A percentile compares a stretch with the other conserved stretches of the same genome.
Evolutionary conservation across 64 coral and sea anemone genomes (phyloP).

Genomic region (Actinia tenebrosa): DNA sequence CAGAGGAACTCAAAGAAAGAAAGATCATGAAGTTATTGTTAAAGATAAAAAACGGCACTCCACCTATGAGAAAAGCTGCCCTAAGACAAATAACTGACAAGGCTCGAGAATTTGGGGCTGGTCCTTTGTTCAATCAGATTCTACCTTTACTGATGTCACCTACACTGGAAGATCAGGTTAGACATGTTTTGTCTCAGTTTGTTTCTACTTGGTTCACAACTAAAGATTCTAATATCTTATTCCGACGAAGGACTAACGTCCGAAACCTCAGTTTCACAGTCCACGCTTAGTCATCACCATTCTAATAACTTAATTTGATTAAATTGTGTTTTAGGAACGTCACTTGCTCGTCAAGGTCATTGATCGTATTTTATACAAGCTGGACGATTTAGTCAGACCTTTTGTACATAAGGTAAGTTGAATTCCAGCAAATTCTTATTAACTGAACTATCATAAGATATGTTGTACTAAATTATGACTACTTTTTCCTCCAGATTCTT

Average conservation of each 20-base stretch:
- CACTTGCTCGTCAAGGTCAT: slow-evolving; percentile 99
- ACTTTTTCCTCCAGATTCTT: slow-evolving; percentile 72
- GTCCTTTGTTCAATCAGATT: slow-evolving; percentile 96
- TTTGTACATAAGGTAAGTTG: slow-evolving; percentile 98
- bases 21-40: slow-evolving; percentile 97
- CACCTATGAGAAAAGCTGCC: slow-evolving; percentile 99
- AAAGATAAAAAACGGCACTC: slow-evolving; percentile 99
- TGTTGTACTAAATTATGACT: neutral
- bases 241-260: too few relatives aligned
- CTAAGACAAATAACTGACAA: slow-evolving; percentile 97
- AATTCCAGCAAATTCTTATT: neutral
- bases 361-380: slow-evolving; percentile 97
- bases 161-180: slow-evolving; percentile 96
- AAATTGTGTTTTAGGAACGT: slow-evolving; percentile 63
- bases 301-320: neutral
- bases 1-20: slow-evolving; percentile 98
- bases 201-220: too few relatives aligned
- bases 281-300: too few relatives aligned
- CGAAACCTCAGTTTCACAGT: too few relatives aligned
- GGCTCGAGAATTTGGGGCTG: slow-evolving; percentile 97
- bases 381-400: slow-evolving; percentile 98
- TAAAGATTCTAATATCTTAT: too few relatives aligned
- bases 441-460: neutral
- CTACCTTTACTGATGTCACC: slow-evolving; percentile 95
- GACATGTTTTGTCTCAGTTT: neutral